Evolutionary conservation across 2,888 invertebrate species (phyloP).

Genomic region (Noctua janthe): DNA sequence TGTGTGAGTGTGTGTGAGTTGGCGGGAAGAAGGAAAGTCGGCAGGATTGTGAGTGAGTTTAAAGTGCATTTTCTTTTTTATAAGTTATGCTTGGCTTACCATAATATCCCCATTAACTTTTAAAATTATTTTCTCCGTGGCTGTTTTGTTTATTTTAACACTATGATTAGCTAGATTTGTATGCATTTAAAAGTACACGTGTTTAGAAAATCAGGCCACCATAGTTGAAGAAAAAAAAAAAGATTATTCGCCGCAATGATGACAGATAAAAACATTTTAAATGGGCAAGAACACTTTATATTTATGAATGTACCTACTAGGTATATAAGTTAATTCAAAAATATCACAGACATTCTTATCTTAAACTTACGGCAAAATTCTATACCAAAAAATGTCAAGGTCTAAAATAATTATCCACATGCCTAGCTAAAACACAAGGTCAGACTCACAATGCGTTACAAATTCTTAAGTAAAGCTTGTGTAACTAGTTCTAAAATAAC

Average conservation of each 20-base stretch:
- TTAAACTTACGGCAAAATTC: not conserved
- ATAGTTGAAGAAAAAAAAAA: not conserved
- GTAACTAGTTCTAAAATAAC: slow-evolving; percentile 17
- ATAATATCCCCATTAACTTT: not conserved
- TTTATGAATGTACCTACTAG: not conserved
- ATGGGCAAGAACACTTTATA: not conserved
- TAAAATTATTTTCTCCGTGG: not conserved
- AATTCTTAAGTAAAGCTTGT: slow-evolving; percentile 3
- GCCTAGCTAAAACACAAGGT: not conserved
- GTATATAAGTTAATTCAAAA: not conserved
- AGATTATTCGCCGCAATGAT: not conserved
- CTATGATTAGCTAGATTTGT: not conserved
- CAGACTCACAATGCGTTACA: slow-evolving; percentile 12
- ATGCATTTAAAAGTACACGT: not conserved
- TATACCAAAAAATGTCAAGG: not conserved
- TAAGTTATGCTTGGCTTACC: not conserved
- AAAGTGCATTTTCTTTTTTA: not conserved
- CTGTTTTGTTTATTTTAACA: not conserved
- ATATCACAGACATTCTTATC: not conserved
- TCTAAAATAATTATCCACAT: not conserved
- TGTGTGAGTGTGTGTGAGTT: slow-evolving; percentile 19
- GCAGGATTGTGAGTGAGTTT: slow-evolving; percentile 2
- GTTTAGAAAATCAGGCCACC: not conserved
- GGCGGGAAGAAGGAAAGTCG: slow-evolving; percentile 3
- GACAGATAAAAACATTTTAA: not conserved